phyloP scores from a whole-genome alignment of 2,888 invertebrate species.

The Phaonia tiefii region DNA sequence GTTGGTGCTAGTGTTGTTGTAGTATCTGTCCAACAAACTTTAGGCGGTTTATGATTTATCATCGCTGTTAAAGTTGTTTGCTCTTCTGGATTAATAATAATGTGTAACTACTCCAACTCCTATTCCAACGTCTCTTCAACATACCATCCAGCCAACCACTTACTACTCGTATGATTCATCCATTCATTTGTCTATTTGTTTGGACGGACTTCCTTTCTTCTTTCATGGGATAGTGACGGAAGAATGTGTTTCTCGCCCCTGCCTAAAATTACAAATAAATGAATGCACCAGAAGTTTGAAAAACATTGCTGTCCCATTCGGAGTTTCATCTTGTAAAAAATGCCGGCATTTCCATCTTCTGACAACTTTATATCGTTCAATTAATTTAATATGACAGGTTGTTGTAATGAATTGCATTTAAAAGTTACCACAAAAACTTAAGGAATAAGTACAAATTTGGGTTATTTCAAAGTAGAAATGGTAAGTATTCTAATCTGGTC shows the following conservation, averaged over 20 bases:
- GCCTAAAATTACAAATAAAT: slow-evolving; percentile 4
- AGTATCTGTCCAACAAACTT: slow-evolving; percentile 64
- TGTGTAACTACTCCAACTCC: slow-evolving; percentile 22
- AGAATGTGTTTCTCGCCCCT: not conserved
- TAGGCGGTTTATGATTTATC: slow-evolving; percentile 77
- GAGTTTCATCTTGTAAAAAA: not conserved
- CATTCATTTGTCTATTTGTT: not conserved
- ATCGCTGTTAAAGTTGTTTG: slow-evolving; percentile 76
- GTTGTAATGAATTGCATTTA: slow-evolving; percentile 50
- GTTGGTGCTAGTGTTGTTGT: slow-evolving; percentile 12
- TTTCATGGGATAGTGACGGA: not conserved
- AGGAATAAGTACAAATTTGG: too few species aligned
- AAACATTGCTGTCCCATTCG: not conserved
- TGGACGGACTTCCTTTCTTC: too few species aligned
- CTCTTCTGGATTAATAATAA: slow-evolving; percentile 73
- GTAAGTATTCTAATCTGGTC: too few species aligned
- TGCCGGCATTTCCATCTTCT: slow-evolving; percentile 29
- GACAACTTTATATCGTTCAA: slow-evolving; percentile 57
- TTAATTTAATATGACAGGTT: slow-evolving; percentile 65
- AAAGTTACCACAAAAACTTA: slow-evolving; percentile 32
- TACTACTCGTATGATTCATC: slow-evolving; percentile 41
- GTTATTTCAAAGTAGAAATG: too few species aligned
- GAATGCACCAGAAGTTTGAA: slow-evolving; percentile 3
- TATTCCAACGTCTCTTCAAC: not conserved
- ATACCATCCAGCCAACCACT: slow-evolving; percentile 23